Evolutionary conservation across 2,113 vertebrate species (phyloP), one percentile per base, ranked within the genome.

Genomic region (Charadrius vociferus): DNA sequence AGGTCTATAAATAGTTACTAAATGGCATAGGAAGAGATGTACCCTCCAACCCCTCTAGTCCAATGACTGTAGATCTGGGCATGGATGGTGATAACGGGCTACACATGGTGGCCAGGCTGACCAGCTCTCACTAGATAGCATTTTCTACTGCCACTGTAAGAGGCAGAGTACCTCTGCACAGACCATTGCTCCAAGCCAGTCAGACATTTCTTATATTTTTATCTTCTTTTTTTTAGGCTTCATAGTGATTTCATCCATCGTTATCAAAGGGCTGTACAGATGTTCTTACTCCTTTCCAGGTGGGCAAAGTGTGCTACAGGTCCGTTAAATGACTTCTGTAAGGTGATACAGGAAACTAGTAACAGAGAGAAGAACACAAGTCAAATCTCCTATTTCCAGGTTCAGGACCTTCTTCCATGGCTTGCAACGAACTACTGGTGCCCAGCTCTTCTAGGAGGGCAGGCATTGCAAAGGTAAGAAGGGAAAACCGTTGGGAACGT

Each of bases 121-220:
- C 34, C n/a, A n/a, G 12, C 37, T 90, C 47, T 63, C 20, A 2
- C 20, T 32, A 30, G 10, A 7, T 2, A 50, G 36, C 17, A 29
- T 47, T 66, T 68, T 58, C 66, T 75, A 16, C 56, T 59, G 41
- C 59, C 37, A 8, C 34, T 32, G 13, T 47, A 67, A 39, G 23
- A 79, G 37, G 24, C 50, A 74, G 65, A 90, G 39, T 10, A 6
- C 14, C 27, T 63, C 47, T 81, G 65, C 37, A 23, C 0, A 3
- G 18, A n/a, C 21, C 50, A 14, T 32, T 85, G 39, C 75, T 81
- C 24, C 0, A 0, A 55, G 37, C 12, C 75, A 71, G 8, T 32
- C 41, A 68, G n/a, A 37, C 30, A 11, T 47, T 37, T 45, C 32
- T 27, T 34, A 10, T 5, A 3, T 39, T 88, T 92, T 68, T 9